Evolutionary conservation across 1,140 invertebrate genomes (phyloP), one percentile per base, ranked within the genome.

Genomic region (Drosophila watanabei): DNA sequence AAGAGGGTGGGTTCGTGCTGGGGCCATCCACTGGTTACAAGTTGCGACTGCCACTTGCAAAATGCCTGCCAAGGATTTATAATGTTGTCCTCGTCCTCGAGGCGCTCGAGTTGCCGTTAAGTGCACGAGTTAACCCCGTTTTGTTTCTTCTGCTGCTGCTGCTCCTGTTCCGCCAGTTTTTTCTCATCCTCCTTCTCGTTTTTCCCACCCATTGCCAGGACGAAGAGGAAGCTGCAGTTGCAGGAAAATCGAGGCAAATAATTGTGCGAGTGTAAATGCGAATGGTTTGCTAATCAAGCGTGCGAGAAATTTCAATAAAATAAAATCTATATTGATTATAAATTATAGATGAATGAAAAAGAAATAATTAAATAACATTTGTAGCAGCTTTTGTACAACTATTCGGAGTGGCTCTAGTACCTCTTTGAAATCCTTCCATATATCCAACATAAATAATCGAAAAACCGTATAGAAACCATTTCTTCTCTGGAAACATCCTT

Each of bases 101-200:
- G 85, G 75, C 84, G 85, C 85, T 89, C 80, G 73, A 78, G 81
- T 79, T 79, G 64, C 75, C 86, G 85, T 88, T 88, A 88, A 90
- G 85, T 89, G 86, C 86, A 88, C 86, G 85, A 88, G 85, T 89
- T 89, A 89, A 89, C 85, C 85, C 83, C 85, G 70, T 89, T 89
- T 84, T 80, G 60, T 81, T 64, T 77, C 35, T 66, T 43, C 33
- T 43, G 45, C 46, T 54, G 6, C 18, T 54, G 20, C 18, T 37
- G 18, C 18, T 32, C 28, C n/a, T 64, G 20, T 20, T 33, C 41
- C 18, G 7, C 9, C 14, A 30, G 16, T 9, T 54, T 0, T 13
- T 56, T 11, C 52, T 10, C 33, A 24, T 28, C 8, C 14, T 28
- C 4, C n/a, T 5, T 24, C 24, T 24, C 24, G 24, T 24, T 24